phyloP scores from a whole-genome alignment of 2,797 vertebrate genomes.

The Pseudocheirus occidentalis region DNA sequence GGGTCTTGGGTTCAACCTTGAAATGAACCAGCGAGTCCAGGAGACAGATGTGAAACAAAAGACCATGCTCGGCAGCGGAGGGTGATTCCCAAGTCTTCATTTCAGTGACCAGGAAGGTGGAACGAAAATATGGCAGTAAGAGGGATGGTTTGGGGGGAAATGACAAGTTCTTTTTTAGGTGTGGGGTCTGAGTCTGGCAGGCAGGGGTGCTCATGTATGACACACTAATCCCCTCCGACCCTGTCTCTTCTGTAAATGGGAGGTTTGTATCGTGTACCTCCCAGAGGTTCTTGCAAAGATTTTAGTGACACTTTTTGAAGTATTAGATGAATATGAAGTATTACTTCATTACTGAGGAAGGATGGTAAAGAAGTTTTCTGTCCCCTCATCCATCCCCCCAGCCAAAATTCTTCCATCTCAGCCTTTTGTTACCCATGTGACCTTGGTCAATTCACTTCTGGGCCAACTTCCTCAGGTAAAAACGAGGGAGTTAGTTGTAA shows the following conservation, averaged over 20 bases:
- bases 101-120: background rate
- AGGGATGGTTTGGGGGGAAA: background rate
- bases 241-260: background rate
- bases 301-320: background rate
- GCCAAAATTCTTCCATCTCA: background rate
- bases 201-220: background rate
- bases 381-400: background rate
- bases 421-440: background rate
- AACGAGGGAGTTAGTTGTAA: background rate
- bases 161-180: background rate
- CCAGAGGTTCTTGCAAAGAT: background rate
- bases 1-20: background rate
- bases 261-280: too few relatives aligned
- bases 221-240: background rate
- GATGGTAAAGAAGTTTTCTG: background rate
- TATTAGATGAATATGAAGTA: background rate
- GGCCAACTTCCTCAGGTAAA: background rate
- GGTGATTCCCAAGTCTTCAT: background rate
- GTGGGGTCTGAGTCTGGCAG: background rate
- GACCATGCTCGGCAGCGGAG: background rate
- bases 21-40: background rate
- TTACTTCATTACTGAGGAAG: background rate
- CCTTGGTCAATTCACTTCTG: background rate
- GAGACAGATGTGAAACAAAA: background rate
- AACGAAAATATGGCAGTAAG: background rate